Evolutionary conservation across 2,113 vertebrate genomes (phyloP).

Genomic region (Leptobrachium leishanense): DNA sequence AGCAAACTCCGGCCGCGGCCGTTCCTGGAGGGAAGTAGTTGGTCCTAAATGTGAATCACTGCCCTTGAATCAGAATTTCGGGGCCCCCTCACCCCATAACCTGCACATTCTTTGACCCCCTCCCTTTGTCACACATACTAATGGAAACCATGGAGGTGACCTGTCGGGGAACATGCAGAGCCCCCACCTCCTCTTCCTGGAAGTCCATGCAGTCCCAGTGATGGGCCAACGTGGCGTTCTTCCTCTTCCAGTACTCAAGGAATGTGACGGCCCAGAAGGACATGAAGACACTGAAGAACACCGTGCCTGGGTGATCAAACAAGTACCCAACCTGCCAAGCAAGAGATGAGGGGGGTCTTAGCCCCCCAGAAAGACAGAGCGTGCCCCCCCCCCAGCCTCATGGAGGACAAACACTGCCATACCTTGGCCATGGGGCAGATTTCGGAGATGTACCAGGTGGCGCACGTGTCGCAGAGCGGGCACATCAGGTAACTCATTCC

Average conservation of each 20-base stretch:
- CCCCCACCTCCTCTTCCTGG: constrained; percentile 72
- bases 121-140: too few relatives aligned
- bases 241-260: constrained; percentile 77
- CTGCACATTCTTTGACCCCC: too few relatives aligned
- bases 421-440: constrained; percentile 81
- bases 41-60: not conserved
- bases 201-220: constrained; percentile 80
- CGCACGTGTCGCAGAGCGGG: constrained; percentile 72
- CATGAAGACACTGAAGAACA: constrained; percentile 80
- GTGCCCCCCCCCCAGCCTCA: not conserved
- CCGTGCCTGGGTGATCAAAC: constrained; percentile 73
- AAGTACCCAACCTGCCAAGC: constrained; percentile 70
- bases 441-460: constrained; percentile 74
- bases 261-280: constrained; percentile 79
- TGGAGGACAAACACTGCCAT: not conserved
- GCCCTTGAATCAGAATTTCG: too few relatives aligned
- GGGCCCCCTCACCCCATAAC: too few relatives aligned
- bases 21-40: constrained; percentile 57
- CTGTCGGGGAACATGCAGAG: too few relatives aligned
- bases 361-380: not conserved
- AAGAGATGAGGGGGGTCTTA: not conserved
- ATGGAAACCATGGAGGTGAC: too few relatives aligned
- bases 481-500: constrained; percentile 70
- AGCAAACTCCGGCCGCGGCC: constrained; percentile 71
- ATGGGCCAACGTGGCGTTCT: constrained; percentile 73